Evolutionary conservation across 2,113 vertebrate genomes (phyloP), one percentile per base, ranked within the genome.

Genomic region (Silurus meridionalis): DNA sequence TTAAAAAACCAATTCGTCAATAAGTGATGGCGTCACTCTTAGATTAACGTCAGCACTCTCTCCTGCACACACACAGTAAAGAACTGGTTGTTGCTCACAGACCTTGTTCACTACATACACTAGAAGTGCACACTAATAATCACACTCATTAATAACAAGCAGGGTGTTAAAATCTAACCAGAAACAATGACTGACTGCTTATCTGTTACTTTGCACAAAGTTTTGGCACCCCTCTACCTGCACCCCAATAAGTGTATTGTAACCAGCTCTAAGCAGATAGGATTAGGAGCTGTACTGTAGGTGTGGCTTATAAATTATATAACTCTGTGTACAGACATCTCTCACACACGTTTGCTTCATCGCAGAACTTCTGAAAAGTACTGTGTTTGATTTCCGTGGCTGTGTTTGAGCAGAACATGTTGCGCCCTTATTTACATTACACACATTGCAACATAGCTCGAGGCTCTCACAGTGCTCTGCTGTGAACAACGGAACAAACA

Each of bases 381-480:
- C 19, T 81, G 4, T 67, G 50, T 83, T 67, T 67, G 81, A 37
- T 83, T 83, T 71, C 53, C 17, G 17, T 83, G 72, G 48, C 58
- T 19, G 58, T 85, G 71, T 77, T 74, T 84, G 83, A n/a, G 57
- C 14, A 61, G 55, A 48, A 85, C 57, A 17, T 5, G 9, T 25
- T 37, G 28, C 57, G 9, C 83, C 83, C 58, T 78, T 85, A 78
- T 85, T 85, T 17, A 85, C 82, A 61, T 74, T 74, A 84, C 28
- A 84, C 55, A 64, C 72, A 77, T 61, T 61, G 25, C 83, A 23
- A 84, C 83, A 77, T 13, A 3, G 83, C 23, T 84, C 17, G 7
- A 71, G 66, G 53, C 50, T 37, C 23, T 83, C 77, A 9, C 14
- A 37, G 77, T 8, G 11, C 23, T 55, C 23, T 55, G 52, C 7